phyloP scores from a whole-genome alignment of 35 echinoderm and acorn worm genomes.

The Apostichopus parvimensis region DNA sequence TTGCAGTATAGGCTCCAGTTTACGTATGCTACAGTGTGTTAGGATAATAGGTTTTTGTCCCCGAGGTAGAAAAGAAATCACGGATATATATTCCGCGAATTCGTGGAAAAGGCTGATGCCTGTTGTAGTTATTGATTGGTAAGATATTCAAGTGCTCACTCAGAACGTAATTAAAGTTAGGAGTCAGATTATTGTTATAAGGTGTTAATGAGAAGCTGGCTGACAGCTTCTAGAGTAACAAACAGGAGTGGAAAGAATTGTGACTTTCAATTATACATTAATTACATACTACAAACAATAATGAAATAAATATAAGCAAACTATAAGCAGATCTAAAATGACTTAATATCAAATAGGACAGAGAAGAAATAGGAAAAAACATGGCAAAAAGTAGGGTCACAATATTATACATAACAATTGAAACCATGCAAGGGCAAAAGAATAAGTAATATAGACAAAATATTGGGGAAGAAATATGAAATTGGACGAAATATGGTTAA shows the following conservation, averaged over 20 bases:
- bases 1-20: no score
- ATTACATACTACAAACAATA: background rate
- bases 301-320: background rate
- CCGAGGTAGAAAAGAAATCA: no score
- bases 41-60: no score
- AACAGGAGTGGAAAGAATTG: background rate
- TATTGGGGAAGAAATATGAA: background rate
- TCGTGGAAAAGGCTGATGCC: no score
- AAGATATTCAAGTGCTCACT: no score
- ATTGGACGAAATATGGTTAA: no score
- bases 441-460: background rate
- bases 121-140: no score
- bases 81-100: no score
- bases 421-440: background rate
- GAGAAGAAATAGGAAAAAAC: background rate
- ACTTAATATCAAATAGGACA: background rate
- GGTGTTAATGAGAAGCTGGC: no score
- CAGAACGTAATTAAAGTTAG: no score
- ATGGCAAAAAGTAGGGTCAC: background rate
- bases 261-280: background rate
- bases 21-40: no score
- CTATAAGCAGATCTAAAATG: background rate
- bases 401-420: background rate
- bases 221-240: background rate
- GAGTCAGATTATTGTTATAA: no score